Conservation (phyloP, 2,113 vertebrate genomes). For the Trematocara zebra region DNA sequence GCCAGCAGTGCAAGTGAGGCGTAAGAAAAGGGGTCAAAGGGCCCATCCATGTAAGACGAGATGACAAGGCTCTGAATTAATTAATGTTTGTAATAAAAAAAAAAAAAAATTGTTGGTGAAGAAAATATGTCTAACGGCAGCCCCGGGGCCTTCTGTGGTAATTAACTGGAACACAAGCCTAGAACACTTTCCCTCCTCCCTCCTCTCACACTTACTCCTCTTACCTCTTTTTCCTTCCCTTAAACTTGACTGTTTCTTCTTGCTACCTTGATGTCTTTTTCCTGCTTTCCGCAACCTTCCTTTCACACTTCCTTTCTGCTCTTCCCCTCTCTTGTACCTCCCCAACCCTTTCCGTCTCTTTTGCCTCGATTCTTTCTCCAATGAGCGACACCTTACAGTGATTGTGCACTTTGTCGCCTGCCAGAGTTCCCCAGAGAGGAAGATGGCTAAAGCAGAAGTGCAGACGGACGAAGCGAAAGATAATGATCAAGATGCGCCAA, state of each 20-base stretch:
- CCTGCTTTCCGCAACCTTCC: neutral
- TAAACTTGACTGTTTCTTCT: slow-evolving; percentile 35
- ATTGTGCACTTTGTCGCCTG: slow-evolving; percentile 55
- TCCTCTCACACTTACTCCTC: neutral
- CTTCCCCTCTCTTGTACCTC: no score
- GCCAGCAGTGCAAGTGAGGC: slow-evolving; percentile 64
- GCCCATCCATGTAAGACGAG: slow-evolving; percentile 66
- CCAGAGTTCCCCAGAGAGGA: slow-evolving; percentile 32
- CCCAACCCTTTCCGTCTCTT: neutral
- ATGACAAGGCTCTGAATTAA: slow-evolving; percentile 73
- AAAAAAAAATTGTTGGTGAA: slow-evolving; percentile 50
- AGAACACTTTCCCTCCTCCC: slow-evolving; percentile 45
- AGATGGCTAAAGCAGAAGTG: slow-evolving; percentile 10
- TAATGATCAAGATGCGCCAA: slow-evolving; percentile 35
- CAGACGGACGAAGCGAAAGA: slow-evolving; percentile 8
- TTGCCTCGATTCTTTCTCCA: slow-evolving; percentile 34
- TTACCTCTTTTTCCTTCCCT: slow-evolving; percentile 7
- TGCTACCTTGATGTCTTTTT: slow-evolving; percentile 48
- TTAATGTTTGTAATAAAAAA: slow-evolving; percentile 72
- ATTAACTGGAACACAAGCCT: slow-evolving; percentile 71
- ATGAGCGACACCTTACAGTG: slow-evolving; percentile 32
- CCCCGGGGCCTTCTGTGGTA: slow-evolving; percentile 63
- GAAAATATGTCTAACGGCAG: slow-evolving; percentile 72
- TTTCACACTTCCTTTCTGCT: neutral
- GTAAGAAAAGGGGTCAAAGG: slow-evolving; percentile 66